These are phyloP conservation scores for Tympanoctomys barrerae DNA, from an alignment of 2,797 vertebrate genomes.

Conservation along the genomic window DNA sequence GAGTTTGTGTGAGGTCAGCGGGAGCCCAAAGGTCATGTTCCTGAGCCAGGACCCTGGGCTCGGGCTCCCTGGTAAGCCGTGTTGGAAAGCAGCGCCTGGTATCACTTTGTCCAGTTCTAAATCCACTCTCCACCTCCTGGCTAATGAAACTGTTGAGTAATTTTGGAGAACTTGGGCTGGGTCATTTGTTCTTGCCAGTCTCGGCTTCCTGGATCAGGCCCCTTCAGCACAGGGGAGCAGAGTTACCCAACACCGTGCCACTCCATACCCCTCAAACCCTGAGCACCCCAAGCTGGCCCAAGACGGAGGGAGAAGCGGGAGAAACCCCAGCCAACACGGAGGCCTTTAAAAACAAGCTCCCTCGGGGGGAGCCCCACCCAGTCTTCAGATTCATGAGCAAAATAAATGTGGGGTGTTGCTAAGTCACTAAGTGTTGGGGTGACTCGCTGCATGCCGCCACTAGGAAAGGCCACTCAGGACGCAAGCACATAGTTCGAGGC, in stretches of 20 bases:
- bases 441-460: neutral
- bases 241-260: neutral
- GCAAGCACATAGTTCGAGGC: neutral
- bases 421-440: neutral
- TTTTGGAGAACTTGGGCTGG: neutral
- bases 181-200: neutral
- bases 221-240: neutral
- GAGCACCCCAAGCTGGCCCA: rapidly evolving
- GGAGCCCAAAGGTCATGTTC: neutral
- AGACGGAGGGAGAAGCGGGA: neutral
- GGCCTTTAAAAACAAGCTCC: neutral
- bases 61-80: neutral
- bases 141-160: neutral
- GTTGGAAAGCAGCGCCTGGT: neutral
- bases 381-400: neutral
- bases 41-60: neutral
- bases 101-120: too few species aligned
- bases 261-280: too few species aligned
- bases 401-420: neutral
- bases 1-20: neutral
- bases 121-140: neutral
- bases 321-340: neutral
- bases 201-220: neutral
- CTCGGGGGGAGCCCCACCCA: neutral
- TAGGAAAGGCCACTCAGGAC: neutral